These are phyloP conservation scores for Icerya purchasi DNA, from an alignment of 2,888 invertebrate genomes.

Conservation along the genomic window DNA sequence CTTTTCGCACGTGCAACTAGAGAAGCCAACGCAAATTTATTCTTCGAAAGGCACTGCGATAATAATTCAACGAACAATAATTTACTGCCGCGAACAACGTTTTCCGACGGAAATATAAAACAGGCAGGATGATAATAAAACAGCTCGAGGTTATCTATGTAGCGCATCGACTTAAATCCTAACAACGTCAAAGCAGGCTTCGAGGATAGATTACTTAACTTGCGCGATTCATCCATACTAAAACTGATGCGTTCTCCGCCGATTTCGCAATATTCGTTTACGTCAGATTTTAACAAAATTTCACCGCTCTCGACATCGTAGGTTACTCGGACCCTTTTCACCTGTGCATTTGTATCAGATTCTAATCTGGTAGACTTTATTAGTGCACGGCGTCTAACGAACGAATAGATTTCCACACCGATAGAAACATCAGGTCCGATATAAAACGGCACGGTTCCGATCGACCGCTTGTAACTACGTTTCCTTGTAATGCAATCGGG, in stretches of 20 bases:
- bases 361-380: constrained; percentile 12
- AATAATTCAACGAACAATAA: constrained; percentile 10
- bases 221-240: constrained; percentile 8
- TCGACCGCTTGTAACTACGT: constrained; percentile 8
- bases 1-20: constrained; percentile 9
- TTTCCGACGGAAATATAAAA: constrained; percentile 12
- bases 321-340: constrained; percentile 5
- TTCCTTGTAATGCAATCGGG: constrained; percentile 5
- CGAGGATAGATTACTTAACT: constrained; percentile 1
- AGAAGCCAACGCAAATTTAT: constrained; percentile 13
- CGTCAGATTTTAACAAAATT: constrained; percentile 11
- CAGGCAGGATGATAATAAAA: constrained; percentile 3
- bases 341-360: constrained; percentile 9
- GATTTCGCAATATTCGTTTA: constrained; percentile 8
- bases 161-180: constrained; percentile 11
- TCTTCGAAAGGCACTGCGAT: constrained; percentile 8
- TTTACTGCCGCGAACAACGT: constrained; percentile 7
- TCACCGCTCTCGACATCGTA: constrained; percentile 9
- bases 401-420: constrained; percentile 9
- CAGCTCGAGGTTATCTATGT: constrained; percentile 8
- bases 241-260: constrained; percentile 5
- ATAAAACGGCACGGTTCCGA: constrained; percentile 6
- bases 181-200: constrained; percentile 12
- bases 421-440: constrained; percentile 9
- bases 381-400: constrained; percentile 11